A percentile compares a stretch with the other conserved stretches of the same genome.
Evolutionary conservation across 2,113 vertebrate genomes (phyloP).

Genomic region (Donacobius atricapilla): DNA sequence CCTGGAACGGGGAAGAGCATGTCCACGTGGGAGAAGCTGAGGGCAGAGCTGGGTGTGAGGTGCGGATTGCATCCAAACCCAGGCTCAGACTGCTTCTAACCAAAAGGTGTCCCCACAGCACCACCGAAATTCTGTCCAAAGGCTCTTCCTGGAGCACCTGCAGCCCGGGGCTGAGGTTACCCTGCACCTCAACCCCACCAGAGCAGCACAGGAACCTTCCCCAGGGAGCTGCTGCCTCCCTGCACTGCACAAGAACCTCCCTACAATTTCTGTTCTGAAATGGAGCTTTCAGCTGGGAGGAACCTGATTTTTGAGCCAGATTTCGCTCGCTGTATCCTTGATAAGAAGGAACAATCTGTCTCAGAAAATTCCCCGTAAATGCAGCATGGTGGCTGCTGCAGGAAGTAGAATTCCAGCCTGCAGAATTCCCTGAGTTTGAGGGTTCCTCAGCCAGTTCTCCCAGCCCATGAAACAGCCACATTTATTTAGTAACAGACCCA

Average conservation of each 20-base stretch:
- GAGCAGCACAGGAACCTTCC: neutral
- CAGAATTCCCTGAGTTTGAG: neutral
- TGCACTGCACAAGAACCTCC: rapidly evolving
- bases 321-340: neutral
- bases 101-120: neutral
- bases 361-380: rapidly evolving
- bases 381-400: neutral
- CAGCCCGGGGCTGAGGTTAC: neutral
- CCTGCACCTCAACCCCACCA: rapidly evolving
- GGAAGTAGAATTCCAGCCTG: neutral
- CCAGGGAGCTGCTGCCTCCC: neutral
- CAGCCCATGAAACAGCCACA: neutral
- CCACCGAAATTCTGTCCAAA: neutral
- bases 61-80: rapidly evolving
- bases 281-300: neutral
- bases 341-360: neutral
- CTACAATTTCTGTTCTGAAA: rapidly evolving
- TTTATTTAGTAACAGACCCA: neutral
- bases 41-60: too few relatives aligned
- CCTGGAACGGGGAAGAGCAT: rapidly evolving
- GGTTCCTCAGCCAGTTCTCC: rapidly evolving
- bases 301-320: neutral
- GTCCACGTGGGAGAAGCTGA: rapidly evolving
- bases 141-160: neutral
- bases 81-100: neutral